Conservation (phyloP, 2,797 vertebrate genomes). For the Amphiprion clarkii region DNA sequence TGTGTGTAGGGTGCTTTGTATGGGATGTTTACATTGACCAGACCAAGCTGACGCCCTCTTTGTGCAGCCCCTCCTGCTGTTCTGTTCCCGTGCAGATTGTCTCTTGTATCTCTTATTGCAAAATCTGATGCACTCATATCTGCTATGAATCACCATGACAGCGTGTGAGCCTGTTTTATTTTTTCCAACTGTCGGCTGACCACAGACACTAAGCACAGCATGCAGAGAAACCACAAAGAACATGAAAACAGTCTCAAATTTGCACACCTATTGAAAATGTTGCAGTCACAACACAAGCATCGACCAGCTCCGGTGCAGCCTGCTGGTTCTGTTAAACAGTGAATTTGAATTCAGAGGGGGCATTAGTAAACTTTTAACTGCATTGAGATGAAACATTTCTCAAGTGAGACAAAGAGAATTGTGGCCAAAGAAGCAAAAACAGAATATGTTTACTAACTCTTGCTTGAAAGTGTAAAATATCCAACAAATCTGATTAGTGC, state of each 20-base stretch:
- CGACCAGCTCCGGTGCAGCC: constrained; percentile 20
- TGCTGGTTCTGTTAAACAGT: constrained; percentile 12
- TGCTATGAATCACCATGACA: constrained; percentile 32
- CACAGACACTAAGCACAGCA: constrained; percentile 54
- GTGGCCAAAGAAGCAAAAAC: not conserved
- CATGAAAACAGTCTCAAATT: constrained; percentile 36
- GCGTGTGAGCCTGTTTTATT: constrained; percentile 42
- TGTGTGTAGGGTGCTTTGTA: constrained; percentile 43
- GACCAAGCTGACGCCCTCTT: constrained; percentile 54
- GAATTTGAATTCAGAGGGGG: constrained; percentile 3
- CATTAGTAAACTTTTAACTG: not conserved
- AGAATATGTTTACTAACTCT: constrained; percentile 8
- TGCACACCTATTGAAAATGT: constrained; percentile 28
- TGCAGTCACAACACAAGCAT: constrained; percentile 13
- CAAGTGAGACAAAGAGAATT: constrained; percentile 3
- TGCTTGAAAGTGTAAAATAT: constrained; percentile 5
- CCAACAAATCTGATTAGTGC: constrained; percentile 44
- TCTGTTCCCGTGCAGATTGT: constrained; percentile 27
- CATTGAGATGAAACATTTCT: not conserved
- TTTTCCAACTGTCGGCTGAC: constrained; percentile 54
- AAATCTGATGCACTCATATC: constrained; percentile 49
- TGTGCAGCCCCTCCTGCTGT: constrained; percentile 35
- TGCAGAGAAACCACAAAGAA: constrained; percentile 35
- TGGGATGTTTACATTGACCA: constrained; percentile 64
- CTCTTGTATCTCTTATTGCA: constrained; percentile 30